These are phyloP conservation scores for Ophthalmolycus amberensis DNA, from an alignment of 2,113 vertebrate genomes.

Conservation along the genomic window DNA sequence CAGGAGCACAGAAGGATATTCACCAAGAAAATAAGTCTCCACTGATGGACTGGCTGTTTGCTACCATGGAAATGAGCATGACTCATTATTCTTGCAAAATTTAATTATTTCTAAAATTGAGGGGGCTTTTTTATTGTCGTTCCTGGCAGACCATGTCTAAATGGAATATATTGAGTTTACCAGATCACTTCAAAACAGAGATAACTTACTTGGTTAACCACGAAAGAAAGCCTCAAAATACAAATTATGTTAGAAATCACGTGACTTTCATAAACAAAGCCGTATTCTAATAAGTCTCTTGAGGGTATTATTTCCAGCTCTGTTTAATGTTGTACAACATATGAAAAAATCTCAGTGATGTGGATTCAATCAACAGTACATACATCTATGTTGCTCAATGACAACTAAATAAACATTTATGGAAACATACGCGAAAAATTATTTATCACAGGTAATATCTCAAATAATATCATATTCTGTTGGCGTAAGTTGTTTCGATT, in stretches of 20 bases:
- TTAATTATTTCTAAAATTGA: conserved; percentile 51
- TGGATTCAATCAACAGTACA: conserved; percentile 24
- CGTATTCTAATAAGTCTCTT: conserved; percentile 1
- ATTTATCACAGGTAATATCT: conserved; percentile 10
- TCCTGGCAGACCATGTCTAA: conserved; percentile 37
- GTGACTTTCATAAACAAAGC: neutral
- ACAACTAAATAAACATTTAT: conserved; percentile 25
- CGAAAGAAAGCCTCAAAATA: conserved; percentile 1
- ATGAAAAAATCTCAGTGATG: neutral
- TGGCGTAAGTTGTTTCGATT: conserved; percentile 8
- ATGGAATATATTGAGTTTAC: neutral
- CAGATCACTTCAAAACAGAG: conserved; percentile 22
- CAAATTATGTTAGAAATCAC: neutral
- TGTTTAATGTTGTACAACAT: neutral
- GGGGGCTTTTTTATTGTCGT: conserved; percentile 39
- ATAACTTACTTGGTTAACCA: conserved; percentile 11
- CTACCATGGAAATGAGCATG: conserved; percentile 48
- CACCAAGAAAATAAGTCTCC: neutral
- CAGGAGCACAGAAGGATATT: neutral
- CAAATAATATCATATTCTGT: neutral
- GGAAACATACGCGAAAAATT: neutral
- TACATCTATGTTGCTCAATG: neutral
- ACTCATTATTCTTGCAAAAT: conserved; percentile 61
- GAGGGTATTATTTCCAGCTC: neutral
- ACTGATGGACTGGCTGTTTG: neutral